Evolutionary conservation across 2,888 invertebrate species (phyloP).

Genomic region (Melanostoma scalare): DNA sequence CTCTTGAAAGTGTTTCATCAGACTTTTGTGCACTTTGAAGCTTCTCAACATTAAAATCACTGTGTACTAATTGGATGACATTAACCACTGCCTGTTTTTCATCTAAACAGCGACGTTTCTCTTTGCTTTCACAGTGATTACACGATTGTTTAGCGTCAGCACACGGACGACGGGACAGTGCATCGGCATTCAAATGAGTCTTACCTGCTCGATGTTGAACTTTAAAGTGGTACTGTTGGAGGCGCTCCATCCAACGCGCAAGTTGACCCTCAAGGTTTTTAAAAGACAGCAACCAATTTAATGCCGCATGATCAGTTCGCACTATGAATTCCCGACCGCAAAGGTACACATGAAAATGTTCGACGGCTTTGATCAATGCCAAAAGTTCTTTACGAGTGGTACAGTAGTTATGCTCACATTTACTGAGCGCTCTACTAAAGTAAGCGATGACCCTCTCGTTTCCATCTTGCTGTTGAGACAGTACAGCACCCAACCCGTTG

Average conservation of each 20-base stretch:
- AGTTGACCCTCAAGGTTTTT: constrained; percentile 23
- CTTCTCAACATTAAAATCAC: not conserved
- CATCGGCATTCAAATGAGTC: constrained; percentile 14
- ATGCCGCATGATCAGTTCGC: constrained; percentile 5
- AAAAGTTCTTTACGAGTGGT: too few relatives aligned
- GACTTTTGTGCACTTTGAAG: not conserved
- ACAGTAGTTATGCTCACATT: too few relatives aligned
- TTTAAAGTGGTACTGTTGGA: constrained; percentile 5
- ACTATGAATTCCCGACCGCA: constrained; percentile 17
- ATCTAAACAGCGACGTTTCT: not conserved
- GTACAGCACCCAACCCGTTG: constrained; percentile 1
- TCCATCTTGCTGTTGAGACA: constrained; percentile 44
- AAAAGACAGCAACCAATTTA: not conserved
- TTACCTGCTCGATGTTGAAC: constrained; percentile 19
- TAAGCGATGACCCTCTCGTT: constrained; percentile 58
- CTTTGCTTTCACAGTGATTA: constrained; percentile 11
- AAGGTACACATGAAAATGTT: constrained; percentile 29
- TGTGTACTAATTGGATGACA: not conserved
- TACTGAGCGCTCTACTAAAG: constrained; percentile 17
- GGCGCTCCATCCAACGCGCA: constrained; percentile 17
- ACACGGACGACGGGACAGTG: constrained; percentile 24
- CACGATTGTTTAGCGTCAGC: not conserved
- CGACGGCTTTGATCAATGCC: constrained; percentile 16
- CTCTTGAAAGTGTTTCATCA: not conserved
- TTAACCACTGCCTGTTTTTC: too few relatives aligned